Evolutionary conservation across 2,888 invertebrate genomes (phyloP).

Genomic region (Sesia apiformis): DNA sequence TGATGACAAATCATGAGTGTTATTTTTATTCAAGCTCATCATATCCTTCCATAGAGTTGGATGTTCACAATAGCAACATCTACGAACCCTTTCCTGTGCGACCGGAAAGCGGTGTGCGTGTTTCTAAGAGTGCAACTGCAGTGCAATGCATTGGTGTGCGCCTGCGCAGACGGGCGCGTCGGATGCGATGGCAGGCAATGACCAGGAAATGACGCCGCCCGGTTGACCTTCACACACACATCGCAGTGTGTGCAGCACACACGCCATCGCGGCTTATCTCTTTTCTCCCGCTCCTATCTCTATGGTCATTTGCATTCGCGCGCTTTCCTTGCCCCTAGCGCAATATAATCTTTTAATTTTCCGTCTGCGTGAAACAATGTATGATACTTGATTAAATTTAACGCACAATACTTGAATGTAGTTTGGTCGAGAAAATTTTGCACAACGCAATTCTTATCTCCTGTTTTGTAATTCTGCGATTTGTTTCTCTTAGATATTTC

Average conservation of each 20-base stretch:
- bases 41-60: slow-evolving; percentile 32
- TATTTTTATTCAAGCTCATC: slow-evolving; percentile 15
- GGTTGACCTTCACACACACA: slow-evolving; percentile 55
- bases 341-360: not conserved
- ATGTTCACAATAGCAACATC: slow-evolving; percentile 30
- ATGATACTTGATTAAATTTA: not conserved
- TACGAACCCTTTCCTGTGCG: slow-evolving; percentile 49
- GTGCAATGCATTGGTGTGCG: slow-evolving; percentile 7
- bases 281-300: too few species aligned
- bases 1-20: slow-evolving; percentile 15
- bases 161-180: slow-evolving; percentile 25
- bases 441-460: not conserved
- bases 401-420: not conserved
- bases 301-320: slow-evolving; percentile 2
- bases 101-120: slow-evolving; percentile 55
- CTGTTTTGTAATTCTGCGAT: not conserved
- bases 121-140: slow-evolving; percentile 21
- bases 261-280: not conserved
- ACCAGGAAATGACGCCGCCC: slow-evolving; percentile 73
- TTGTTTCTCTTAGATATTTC: not conserved
- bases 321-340: not conserved
- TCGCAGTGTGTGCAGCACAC: slow-evolving; percentile 5
- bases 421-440: not conserved
- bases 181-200: slow-evolving; percentile 55
- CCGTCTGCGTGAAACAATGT: not conserved